Evolutionary conservation across 2,888 invertebrate genomes (phyloP), one percentile per base, ranked within the genome.

Genomic region (Mamestra brassicae): DNA sequence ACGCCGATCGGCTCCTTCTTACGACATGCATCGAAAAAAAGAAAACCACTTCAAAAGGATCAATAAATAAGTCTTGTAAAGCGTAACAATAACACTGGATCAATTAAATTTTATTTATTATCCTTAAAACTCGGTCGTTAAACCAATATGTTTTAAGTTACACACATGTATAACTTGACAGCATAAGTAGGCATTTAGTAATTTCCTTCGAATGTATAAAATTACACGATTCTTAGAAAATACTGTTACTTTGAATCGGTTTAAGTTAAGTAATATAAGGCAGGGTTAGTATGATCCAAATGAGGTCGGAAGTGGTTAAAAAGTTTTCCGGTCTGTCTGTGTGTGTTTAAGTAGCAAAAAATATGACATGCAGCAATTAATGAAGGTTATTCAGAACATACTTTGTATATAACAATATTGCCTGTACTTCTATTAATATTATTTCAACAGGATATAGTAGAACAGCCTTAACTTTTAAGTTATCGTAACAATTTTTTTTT

Each of bases 181-280:
- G 5, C 52, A 26, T 50, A 72, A 63, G 34, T 52, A 54, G 36
- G 64, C 26, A 64, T 63, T 70, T 66, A 73, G 17, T 52, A 15
- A 76, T 81, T 70, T 73, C 72, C 76, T 63, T 57, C 52, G 2
- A 71, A 70, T 42, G 47, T 54, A 36, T 61, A 58, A 36, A 57
- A 26, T 60, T 26, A 45, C n/a, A 4, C 17, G 36, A 47, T 80
- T 71, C 75, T 54, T n/a, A 64, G 71, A 74, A 79, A 36, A n/a
- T n/a, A 66, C n/a, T 34, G 15, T 34, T 62, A 54, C 36, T 68
- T 73, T 64, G 26, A 66, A 69, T 54, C 11, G 6, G 42, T 55
- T 26, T n/a, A n/a, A n/a, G n/a, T 80, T 60, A 63, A 54, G 64
- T 13, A 80, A 79, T 38, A 38, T 3, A 3, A 73, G 15, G 17